Evolutionary conservation across 2,888 invertebrate species (phyloP), one percentile per base, ranked within the genome.

Genomic region (Strigamia crassipes): DNA sequence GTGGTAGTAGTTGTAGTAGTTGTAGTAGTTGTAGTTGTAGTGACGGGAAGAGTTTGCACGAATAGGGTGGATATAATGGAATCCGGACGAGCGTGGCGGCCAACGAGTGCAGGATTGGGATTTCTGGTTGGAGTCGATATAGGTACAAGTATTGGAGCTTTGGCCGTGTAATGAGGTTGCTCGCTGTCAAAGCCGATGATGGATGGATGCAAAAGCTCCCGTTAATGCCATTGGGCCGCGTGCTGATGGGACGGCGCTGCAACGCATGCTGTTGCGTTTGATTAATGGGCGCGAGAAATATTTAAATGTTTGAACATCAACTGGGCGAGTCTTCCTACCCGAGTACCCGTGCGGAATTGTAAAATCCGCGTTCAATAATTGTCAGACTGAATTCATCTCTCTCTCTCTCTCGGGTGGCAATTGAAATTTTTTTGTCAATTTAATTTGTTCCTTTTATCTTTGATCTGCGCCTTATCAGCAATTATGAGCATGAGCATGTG

Each of bases 141-240:
- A 61, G 4, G 21, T 23, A 61, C 12, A 8, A 23, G 21, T 61
- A 23, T 61, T 18, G n/a, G 61, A 6, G 21, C 61, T 38, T 10
- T 10, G 23, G 12, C 9, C 21, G 23, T 61, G 21, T 61, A 61
- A 61, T 61, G 61, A 61, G 61, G 21, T 61, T 61, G 61, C 61
- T 61, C 61, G 61, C 61, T 61, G 61, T 61, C 61, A 61, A 61
- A 23, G 0, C 21, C 18, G 61, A 61, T 61, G 61, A 61, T 23
- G 61, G 61, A 61, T 61, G 61, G 18, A 61, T 61, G 61, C 61
- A 61, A 61, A 61, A 61, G 61, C 61, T 21, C 61, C 61, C 23
- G 21, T 21, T 61, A 61, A 61, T 61, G 21, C 61, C 12, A 18
- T n/a, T 21, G n/a, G 61, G 23, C n/a, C 61, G 56, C 61, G 23